Percentiles rank a stretch among this genome's conserved stretches.
phyloP scores from a whole-genome alignment of 2,888 invertebrate genomes.

The Mesorhabditis sp. region DNA sequence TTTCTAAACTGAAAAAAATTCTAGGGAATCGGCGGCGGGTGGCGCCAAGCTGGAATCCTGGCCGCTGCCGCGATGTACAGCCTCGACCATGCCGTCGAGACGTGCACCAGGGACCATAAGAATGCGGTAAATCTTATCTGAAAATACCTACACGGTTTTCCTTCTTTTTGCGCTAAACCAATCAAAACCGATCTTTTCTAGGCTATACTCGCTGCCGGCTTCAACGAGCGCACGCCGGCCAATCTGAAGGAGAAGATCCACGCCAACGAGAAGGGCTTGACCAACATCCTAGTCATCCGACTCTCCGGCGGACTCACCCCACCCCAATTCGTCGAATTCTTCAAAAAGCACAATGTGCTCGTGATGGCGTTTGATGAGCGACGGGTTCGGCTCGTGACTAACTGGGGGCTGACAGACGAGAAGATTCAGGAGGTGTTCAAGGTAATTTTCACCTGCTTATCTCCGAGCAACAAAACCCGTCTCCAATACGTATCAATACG shows the following conservation, averaged over 20 bases:
- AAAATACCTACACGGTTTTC: too few species aligned
- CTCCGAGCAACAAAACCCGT: too few species aligned
- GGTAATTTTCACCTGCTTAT: too few species aligned
- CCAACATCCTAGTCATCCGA: too few species aligned
- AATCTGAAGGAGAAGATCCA: too few species aligned
- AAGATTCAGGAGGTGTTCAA: constrained; percentile 2
- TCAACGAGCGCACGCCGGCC: too few species aligned
- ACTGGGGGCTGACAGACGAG: constrained; percentile 36
- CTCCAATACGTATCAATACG: too few species aligned
- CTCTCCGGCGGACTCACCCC: not conserved
- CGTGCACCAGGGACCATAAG: constrained; percentile 73
- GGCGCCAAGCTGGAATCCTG: constrained; percentile 85
- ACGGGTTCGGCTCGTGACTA: constrained; percentile 41
- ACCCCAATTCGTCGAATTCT: constrained; percentile 26
- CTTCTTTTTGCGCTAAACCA: too few species aligned
- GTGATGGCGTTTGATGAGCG: constrained; percentile 44
- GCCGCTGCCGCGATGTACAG: constrained; percentile 85
- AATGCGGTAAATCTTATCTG: constrained; percentile 40
- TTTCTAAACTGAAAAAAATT: constrained; percentile 65
- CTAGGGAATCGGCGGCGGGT: constrained; percentile 86
- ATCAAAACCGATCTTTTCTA: too few species aligned
- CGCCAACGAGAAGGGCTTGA: too few species aligned
- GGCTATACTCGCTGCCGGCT: too few species aligned
- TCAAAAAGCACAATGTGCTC: constrained; percentile 34
- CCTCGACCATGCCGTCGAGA: constrained; percentile 71